Evolutionary conservation across 2,797 vertebrate genomes (phyloP).

Genomic region (Simalia tracyae): DNA sequence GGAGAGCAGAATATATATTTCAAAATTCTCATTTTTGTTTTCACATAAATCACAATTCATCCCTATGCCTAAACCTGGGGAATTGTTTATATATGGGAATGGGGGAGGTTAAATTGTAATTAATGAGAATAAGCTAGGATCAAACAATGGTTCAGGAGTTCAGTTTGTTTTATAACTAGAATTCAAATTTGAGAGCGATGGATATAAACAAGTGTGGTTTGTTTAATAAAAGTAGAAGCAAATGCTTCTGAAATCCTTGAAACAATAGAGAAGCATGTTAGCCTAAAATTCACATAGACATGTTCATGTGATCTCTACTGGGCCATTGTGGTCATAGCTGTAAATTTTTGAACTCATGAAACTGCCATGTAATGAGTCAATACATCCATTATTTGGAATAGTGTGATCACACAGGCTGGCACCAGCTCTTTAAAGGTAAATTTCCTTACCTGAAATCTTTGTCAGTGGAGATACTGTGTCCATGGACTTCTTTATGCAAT

Average conservation of each 20-base stretch:
- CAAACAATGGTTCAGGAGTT: not conserved
- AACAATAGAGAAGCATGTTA: no score
- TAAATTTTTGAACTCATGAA: not conserved
- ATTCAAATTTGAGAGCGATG: not conserved
- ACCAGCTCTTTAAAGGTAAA: not conserved
- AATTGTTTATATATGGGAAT: no score
- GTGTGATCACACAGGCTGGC: no score
- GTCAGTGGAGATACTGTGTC: not conserved
- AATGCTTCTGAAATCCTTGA: no score
- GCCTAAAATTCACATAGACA: not conserved
- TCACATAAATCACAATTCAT: not conserved
- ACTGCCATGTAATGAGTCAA: not conserved
- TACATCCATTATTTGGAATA: no score
- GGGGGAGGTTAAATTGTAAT: not conserved
- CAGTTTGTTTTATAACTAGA: not conserved
- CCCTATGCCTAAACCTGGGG: not conserved
- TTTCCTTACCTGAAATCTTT: not conserved
- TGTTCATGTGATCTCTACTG: not conserved
- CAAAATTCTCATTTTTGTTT: not conserved
- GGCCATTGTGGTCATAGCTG: not conserved
- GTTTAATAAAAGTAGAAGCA: not conserved
- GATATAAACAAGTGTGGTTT: not conserved
- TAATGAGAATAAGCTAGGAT: not conserved
- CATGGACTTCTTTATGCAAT: not conserved
- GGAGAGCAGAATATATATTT: not conserved